Percentiles rank a stretch among this genome's conserved stretches.
These are phyloP conservation scores for Andrena camellia DNA, from an alignment of 2,888 invertebrate genomes.

Conservation along the genomic window DNA sequence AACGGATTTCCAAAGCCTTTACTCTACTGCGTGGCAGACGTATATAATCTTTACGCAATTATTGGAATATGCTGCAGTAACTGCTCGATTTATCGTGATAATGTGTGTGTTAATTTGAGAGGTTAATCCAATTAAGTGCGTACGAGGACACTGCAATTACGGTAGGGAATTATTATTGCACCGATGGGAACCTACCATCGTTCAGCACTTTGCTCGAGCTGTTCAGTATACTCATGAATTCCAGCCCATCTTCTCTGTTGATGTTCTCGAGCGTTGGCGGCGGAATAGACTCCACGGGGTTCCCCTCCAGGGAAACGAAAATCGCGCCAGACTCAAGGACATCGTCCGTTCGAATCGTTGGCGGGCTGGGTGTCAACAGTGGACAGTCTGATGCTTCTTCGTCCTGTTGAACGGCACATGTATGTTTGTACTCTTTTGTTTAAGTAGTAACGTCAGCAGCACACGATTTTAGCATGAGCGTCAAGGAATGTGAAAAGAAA, in stretches of 20 bases:
- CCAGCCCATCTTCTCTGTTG: conserved; percentile 81
- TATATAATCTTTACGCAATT: too few relatives aligned
- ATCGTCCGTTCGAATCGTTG: conserved; percentile 85
- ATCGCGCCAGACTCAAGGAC: conserved; percentile 73
- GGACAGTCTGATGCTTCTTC: conserved; percentile 90
- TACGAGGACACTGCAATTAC: not conserved
- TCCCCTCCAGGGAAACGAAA: conserved; percentile 77
- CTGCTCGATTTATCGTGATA: not conserved
- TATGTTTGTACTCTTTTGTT: not conserved
- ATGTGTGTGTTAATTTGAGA: too few relatives aligned
- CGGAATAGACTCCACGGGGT: conserved; percentile 75
- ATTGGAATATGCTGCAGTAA: not conserved
- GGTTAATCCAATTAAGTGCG: too few relatives aligned
- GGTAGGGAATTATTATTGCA: not conserved
- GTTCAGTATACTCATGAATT: conserved; percentile 82
- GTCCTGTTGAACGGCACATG: conserved; percentile 72
- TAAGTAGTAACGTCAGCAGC: not conserved
- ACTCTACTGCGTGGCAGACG: too few relatives aligned
- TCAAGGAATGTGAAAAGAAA: not conserved
- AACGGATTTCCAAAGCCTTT: not conserved
- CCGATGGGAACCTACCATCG: conserved; percentile 76
- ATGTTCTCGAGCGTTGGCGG: conserved; percentile 78
- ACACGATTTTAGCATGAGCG: not conserved
- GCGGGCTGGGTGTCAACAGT: conserved; percentile 88
- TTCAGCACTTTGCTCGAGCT: conserved; percentile 80